Evolutionary conservation across 2,113 vertebrate species (phyloP).

Genomic region (Hystrix cristata): DNA sequence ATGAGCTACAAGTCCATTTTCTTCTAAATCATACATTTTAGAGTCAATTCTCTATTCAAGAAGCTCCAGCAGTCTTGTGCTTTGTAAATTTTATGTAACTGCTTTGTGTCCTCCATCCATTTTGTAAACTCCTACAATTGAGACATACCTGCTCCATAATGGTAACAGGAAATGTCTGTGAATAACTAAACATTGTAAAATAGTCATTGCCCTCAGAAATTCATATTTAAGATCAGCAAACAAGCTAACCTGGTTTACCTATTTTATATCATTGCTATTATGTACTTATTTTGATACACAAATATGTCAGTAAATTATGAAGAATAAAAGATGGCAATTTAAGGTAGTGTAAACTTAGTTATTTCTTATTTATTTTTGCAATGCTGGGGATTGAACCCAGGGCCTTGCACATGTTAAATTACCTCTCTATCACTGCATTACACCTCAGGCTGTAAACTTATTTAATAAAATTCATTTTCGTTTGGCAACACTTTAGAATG

Average conservation of each 20-base stretch:
- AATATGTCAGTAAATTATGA: slow-evolving; percentile 12
- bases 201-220: neutral
- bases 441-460: neutral
- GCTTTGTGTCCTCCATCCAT: neutral
- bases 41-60: neutral
- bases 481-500: neutral
- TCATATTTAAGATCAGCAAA: neutral
- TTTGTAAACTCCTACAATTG: neutral
- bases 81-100: neutral
- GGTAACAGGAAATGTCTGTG: neutral
- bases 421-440: neutral
- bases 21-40: neutral
- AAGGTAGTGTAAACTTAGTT: neutral
- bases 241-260: neutral
- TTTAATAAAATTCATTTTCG: slow-evolving; percentile 23
- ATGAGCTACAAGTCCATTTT: neutral
- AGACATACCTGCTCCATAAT: neutral
- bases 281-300: neutral
- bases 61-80: neutral
- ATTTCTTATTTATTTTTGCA: neutral
- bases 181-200: neutral
- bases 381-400: neutral
- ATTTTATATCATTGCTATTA: neutral
- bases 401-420: neutral
- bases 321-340: neutral